Base-by-base conservation (phyloP, 1,140 invertebrate species). In the Sipha flava region DNA sequence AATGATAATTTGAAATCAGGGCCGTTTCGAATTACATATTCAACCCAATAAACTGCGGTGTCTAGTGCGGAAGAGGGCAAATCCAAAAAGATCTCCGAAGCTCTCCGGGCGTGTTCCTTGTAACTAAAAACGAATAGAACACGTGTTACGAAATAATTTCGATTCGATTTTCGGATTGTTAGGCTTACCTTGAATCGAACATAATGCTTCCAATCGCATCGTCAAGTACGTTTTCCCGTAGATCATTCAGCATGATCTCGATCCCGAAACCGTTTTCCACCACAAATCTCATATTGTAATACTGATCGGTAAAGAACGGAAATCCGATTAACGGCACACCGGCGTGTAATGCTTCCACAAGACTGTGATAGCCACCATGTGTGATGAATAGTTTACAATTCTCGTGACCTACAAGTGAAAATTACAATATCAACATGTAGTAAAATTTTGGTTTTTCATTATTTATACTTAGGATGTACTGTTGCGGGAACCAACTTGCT, bases 281-380 rank as follows among this genome's bases (percentile, higher is more conserved):
- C 0, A 85, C 85, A n/a, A 85, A 81, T 62, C 81, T 79, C 12
- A 82, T 82, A 80, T 86, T 86, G 26, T 79, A 79, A 26, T 47
- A 79, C 81, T 86, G 86, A 82, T 86, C 86, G 29, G 82, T 83
- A 68, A 83, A 83, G 37, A 86, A 84, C 18, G 86, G 86, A 31
- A 87, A 84, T 12, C 85, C 86, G 6, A 91, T 81, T 2, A 91
- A 81, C 1, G 90, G 90, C 14, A 90, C 87, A n/a, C 86, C 87
- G 80, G 85, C 84, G 79, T 87, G 86, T 12, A 89, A 85, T 0
- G 88, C 87, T 83, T 91, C 90, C 64, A 88, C 87, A 10, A 87
- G 85, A 29, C 90, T 89, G 73, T 89, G 87, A 16, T 88, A 84
- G 2, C 90, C 90, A 45, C 90, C 89, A 81, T 91, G 90, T 9